Percentiles rank a stretch among this genome's conserved stretches.
Conservation (phyloP, 2,888 invertebrate genomes). For the Notocelia uddmanniana region DNA sequence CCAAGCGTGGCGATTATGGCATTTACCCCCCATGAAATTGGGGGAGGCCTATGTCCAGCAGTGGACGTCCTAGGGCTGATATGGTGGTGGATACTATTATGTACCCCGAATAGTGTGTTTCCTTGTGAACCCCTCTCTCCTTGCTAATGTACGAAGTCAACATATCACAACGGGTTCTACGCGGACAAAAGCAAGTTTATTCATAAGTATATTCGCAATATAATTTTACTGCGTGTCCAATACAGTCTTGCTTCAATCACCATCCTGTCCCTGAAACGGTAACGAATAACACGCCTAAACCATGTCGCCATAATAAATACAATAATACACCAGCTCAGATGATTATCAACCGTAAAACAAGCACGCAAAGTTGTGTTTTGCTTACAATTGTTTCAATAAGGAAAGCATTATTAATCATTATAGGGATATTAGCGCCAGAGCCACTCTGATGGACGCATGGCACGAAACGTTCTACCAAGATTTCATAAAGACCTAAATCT, state of each 20-base stretch:
- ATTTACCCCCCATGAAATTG: too few relatives aligned
- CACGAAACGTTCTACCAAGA: conserved; percentile 5
- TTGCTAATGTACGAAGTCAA: too few relatives aligned
- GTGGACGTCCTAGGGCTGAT: too few relatives aligned
- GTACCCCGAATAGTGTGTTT: too few relatives aligned
- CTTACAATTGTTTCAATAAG: conserved; percentile 11
- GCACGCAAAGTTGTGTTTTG: background rate
- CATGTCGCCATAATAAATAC: conserved; percentile 28
- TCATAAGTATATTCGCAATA: background rate
- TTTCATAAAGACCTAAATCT: background rate
- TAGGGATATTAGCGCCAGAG: conserved; percentile 35
- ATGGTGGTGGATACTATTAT: too few relatives aligned
- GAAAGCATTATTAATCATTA: conserved; percentile 38
- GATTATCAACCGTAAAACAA: background rate
- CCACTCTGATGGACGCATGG: conserved; percentile 14
- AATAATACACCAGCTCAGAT: background rate
- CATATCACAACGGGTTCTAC: too few relatives aligned
- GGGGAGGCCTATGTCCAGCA: too few relatives aligned
- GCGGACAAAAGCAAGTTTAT: too few relatives aligned
- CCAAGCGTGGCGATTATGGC: too few relatives aligned
- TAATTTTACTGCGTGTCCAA: background rate
- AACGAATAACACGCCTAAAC: conserved; percentile 35
- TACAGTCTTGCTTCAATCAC: background rate
- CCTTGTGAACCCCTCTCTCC: too few relatives aligned
- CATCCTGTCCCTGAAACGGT: conserved; percentile 1